Base-by-base conservation (phyloP, 2,113 vertebrate species). In the Colistium nudipinnis region DNA sequence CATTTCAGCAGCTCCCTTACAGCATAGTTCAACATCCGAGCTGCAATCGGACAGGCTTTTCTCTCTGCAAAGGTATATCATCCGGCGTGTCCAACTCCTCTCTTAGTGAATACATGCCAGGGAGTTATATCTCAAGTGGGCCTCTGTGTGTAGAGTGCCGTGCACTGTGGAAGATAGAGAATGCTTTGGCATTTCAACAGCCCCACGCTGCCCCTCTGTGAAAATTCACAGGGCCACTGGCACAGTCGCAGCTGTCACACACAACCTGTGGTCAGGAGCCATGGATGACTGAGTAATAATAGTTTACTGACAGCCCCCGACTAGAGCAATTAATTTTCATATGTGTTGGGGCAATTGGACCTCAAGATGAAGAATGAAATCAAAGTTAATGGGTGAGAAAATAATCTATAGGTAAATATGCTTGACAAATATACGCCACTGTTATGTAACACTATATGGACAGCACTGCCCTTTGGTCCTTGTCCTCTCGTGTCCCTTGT, bases 21-120 rank as follows among this genome's bases (percentile, higher is more conserved):
- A 61, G 86, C 84, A 85, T 87, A 91, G 87, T 84, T 89, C 62
- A 75, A 90, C 87, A 75, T 85, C 73, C 88, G 43, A 77, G 63
- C 52, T 87, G 86, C 82, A 55, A 88, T 67, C 76, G 83, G 80
- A 91, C 68, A 88, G 72, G 13, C 62, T 84, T 78, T 80, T 84
- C 82, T 78, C 72, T 63, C 33, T 0, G 61, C 31, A 24, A 70
- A 55, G 62, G 55, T 22, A 36, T 63, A 71, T 76, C 73, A 89
- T 82, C 64, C 24, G 75, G 74, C 81, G 85, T 80, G 78, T 85
- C 49, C 57, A 36, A 24, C 55, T 71, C n/a, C 30, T 55, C 43
- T 70, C 62, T 60, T 61, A 76, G 69, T 59, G 77, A 82, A 70
- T 85, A 76, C 85, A 68, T 85, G 74, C 57, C 60, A 62, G 51